Evolutionary conservation across 2,113 vertebrate genomes (phyloP), one percentile per base, ranked within the genome.

Genomic region (Megaptera novaeangliae): DNA sequence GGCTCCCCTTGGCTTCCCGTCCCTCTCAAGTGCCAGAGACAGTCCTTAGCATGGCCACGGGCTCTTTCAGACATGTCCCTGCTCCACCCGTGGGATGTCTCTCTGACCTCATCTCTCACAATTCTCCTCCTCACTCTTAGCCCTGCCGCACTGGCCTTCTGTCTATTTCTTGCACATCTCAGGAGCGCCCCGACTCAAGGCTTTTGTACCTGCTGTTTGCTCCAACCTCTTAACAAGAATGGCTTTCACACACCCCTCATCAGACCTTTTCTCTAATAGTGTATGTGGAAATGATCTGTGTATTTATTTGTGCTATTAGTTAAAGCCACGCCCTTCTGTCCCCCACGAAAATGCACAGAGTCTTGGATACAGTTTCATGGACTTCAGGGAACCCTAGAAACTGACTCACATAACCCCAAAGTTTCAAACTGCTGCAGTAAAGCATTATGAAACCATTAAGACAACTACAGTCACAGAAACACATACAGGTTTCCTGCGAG

Each of bases 81-180:
- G 2, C 13, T 5, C 14, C 17, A 12, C 12, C 34, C 34, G 0
- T 20, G 11, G 5, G 15, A 44, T 55, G 13, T 31, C 14, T 46
- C 36, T 88, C 68, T 75, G n/a, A 17, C 39, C 8, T 46, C 57
- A 15, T 20, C 6, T 5, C 15, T 34, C 25, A 0, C 2, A 0
- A 0, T 4, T 21, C 14, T 52, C 12, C 57, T 49, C 9, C n/a
- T 49, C 17, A 0, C 2, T 2, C 6, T 1, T 1, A 31, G 6
- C 20, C 9, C 8, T 3, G 10, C 13, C 34, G 21, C n/a, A 9
- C 14, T 52, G 23, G 23, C 2, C 8, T 34, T n/a, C 57, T 49
- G n/a, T 20, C 25, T 17, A 8, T 13, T 46, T 44, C 59, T 7
- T 36, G 27, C 15, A 39, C 34, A 5, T 21, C 46, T 63, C 55